Evolutionary conservation across 1,140 invertebrate species (phyloP).

Genomic region (Euura lappo): DNA sequence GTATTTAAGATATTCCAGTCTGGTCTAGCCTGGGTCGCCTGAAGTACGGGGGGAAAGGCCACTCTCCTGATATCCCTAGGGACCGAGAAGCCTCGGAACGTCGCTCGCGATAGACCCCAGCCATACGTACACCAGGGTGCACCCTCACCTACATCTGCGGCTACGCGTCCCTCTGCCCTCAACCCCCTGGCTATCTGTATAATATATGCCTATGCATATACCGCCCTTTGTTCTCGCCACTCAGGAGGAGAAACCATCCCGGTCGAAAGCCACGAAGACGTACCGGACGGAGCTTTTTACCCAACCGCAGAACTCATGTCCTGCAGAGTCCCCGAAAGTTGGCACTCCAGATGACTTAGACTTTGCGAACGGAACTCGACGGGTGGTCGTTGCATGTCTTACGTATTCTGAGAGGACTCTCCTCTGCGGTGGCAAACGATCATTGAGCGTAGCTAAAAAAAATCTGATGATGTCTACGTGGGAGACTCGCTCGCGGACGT

Average conservation of each 20-base stretch:
- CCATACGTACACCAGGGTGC: background rate
- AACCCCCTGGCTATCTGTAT: background rate
- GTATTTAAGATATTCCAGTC: constrained; percentile 7
- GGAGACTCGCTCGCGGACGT: constrained; percentile 20
- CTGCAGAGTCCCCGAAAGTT: no score
- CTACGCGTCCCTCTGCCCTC: background rate
- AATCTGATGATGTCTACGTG: constrained; percentile 28
- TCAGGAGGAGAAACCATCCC: background rate
- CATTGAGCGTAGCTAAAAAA: background rate
- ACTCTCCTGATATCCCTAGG: constrained; percentile 4
- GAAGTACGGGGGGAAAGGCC: background rate
- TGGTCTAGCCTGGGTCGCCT: background rate
- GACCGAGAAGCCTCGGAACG: background rate
- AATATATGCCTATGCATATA: constrained; percentile 7
- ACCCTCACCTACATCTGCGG: background rate
- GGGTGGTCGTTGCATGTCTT: no score
- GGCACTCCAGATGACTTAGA: no score
- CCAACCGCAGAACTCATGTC: no score
- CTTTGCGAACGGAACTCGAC: no score
- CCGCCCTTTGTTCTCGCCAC: background rate
- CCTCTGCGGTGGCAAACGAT: constrained; percentile 4
- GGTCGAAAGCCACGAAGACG: no score
- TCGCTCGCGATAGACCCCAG: background rate
- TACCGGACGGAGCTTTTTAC: no score
- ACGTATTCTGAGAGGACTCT: no score